phyloP scores from a whole-genome alignment of 2,888 invertebrate species.

The Autographa pulchrina region DNA sequence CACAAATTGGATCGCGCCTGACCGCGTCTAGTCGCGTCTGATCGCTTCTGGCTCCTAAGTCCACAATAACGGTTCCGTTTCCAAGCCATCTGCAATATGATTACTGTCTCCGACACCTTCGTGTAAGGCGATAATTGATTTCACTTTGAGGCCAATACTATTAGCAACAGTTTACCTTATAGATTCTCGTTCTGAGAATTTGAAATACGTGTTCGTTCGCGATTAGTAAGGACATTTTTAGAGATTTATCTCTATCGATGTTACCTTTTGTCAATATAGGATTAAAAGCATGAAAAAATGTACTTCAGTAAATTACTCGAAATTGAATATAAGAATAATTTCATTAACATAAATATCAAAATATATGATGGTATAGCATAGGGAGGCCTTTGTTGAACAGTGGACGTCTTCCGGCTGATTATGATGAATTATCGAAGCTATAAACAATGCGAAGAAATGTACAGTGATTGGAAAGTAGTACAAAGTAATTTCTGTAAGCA shows the following conservation, averaged over 20 bases:
- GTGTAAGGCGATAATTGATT: constrained; percentile 36
- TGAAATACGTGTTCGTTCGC: background rate
- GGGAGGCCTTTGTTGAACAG: too few relatives aligned
- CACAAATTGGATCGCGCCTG: constrained; percentile 49
- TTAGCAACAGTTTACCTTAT: constrained; percentile 31
- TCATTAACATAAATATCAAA: background rate
- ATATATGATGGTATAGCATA: too few relatives aligned
- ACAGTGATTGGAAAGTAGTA: constrained; percentile 38
- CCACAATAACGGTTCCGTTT: constrained; percentile 47
- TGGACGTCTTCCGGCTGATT: too few relatives aligned
- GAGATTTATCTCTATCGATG: too few relatives aligned
- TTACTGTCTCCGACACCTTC: constrained; percentile 39
- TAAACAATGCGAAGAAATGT: background rate
- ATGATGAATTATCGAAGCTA: background rate
- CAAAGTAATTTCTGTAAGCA: constrained; percentile 40
- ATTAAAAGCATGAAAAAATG: too few relatives aligned
- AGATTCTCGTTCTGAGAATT: constrained; percentile 1
- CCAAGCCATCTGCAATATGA: constrained; percentile 48
- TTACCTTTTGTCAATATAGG: too few relatives aligned
- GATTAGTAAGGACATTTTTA: too few relatives aligned
- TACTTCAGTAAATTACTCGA: too few relatives aligned
- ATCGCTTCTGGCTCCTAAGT: constrained; percentile 13
- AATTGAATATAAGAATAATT: background rate
- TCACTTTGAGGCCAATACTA: constrained; percentile 18
- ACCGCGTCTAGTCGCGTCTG: constrained; percentile 22